Evolutionary conservation across 2,113 vertebrate genomes (phyloP).

Genomic region (Melanocharis versteri): DNA sequence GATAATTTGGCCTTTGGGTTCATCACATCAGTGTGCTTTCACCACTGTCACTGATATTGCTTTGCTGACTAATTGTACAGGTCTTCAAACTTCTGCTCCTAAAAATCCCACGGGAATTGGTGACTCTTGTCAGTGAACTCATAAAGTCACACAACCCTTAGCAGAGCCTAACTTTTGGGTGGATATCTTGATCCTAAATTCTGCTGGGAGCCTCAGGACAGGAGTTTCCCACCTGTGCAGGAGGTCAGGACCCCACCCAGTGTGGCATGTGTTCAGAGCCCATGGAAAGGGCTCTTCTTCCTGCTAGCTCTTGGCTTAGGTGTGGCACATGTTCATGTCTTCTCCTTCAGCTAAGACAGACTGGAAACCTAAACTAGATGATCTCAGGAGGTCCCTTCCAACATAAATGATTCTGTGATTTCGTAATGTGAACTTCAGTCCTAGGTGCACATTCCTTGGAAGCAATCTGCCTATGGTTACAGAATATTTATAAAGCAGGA

Average conservation of each 20-base stretch:
- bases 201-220: neutral
- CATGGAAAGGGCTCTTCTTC: neutral
- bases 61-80: neutral
- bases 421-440: neutral
- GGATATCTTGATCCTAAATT: neutral
- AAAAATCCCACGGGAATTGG: neutral
- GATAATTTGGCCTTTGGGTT: neutral
- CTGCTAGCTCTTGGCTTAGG: neutral
- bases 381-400: neutral
- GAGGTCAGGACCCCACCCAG: fast-evolving
- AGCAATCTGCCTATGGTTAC: neutral
- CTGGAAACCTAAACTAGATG: neutral
- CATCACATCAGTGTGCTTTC: neutral
- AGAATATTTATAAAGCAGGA: neutral
- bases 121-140: neutral
- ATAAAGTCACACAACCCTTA: neutral
- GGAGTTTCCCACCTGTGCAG: neutral
- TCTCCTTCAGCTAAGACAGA: neutral
- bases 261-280: neutral
- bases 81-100: neutral
- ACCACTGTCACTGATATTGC: neutral
- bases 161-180: neutral
- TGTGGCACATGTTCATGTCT: neutral
- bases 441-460: neutral
- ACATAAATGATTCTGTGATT: neutral